A percentile compares a stretch with the other conserved stretches of the same genome.
phyloP scores from a whole-genome alignment of 1,140 invertebrate genomes.

The Bombus turneri region DNA sequence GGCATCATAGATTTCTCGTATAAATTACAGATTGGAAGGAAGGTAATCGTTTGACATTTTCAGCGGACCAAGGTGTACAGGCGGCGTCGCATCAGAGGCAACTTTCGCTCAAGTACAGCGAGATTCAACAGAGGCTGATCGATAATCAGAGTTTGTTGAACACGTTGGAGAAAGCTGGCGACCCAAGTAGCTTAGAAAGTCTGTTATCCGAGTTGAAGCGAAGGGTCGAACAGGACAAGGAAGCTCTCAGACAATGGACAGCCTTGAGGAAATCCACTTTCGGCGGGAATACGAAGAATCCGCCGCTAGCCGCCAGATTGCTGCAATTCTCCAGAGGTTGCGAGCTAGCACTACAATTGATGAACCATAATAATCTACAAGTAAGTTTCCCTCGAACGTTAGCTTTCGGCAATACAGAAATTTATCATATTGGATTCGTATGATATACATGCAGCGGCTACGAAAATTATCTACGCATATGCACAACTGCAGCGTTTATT shows the following conservation, averaged over 20 bases:
- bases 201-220: constrained; percentile 84
- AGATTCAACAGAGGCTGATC: constrained; percentile 93
- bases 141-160: constrained; percentile 95
- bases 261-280: constrained; percentile 83
- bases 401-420: no score
- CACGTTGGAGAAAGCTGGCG: constrained; percentile 87
- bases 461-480: no score
- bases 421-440: no score
- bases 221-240: constrained; percentile 88
- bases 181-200: constrained; percentile 81
- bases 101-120: constrained; percentile 90
- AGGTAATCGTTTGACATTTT: constrained; percentile 24
- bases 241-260: constrained; percentile 87
- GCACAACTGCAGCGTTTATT: no score
- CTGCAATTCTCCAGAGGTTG: constrained; percentile 93
- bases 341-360: constrained; percentile 89
- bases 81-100: constrained; percentile 95
- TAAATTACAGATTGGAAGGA: neutral
- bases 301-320: constrained; percentile 85
- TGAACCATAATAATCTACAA: constrained; percentile 80
- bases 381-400: constrained; percentile 17
- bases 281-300: constrained; percentile 72
- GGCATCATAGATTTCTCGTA: neutral
- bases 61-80: constrained; percentile 84
- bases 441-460: no score